Conservation (phyloP, 64 coral and sea anemone species). For the Pachyseris speciosa region DNA sequence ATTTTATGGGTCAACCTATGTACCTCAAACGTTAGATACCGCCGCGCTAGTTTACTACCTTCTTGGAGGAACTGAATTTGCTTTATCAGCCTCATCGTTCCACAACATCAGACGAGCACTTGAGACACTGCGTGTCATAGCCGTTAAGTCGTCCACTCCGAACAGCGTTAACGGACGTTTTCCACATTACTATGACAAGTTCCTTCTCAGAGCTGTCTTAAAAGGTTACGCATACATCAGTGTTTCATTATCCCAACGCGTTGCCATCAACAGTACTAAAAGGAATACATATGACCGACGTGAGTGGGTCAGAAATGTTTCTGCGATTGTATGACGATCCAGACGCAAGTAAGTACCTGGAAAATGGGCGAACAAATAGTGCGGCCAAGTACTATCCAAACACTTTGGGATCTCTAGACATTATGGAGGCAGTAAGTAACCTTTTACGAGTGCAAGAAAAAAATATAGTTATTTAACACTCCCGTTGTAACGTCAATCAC, state of each 20-base stretch:
- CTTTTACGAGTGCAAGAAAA: too few species aligned
- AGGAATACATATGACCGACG: neutral
- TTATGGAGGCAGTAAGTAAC: conserved; percentile 27
- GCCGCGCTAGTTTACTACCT: conserved; percentile 52
- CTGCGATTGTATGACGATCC: neutral
- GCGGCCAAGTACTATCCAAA: conserved; percentile 15
- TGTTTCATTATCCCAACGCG: neutral
- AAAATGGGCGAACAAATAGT: neutral
- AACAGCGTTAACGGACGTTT: conserved; percentile 51
- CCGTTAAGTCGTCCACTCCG: conserved; percentile 67
- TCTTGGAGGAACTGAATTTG: conserved; percentile 49
- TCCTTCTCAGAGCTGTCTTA: neutral
- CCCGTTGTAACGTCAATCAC: too few species aligned
- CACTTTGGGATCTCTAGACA: conserved; percentile 36
- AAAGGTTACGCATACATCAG: conserved; percentile 46
- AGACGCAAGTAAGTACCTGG: neutral
- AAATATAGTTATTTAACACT: too few species aligned
- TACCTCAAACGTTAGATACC: conserved; percentile 39
- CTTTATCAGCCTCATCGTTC: neutral
- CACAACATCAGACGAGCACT: conserved; percentile 15
- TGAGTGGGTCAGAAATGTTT: conserved; percentile 1
- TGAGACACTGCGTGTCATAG: conserved; percentile 19
- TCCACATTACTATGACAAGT: conserved; percentile 39
- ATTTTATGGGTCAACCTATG: conserved; percentile 62
- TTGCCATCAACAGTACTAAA: neutral